Percentiles rank a stretch among this genome's conserved stretches.
Conservation (phyloP, 1,140 invertebrate species). For the Drosophila subobscura region DNA sequence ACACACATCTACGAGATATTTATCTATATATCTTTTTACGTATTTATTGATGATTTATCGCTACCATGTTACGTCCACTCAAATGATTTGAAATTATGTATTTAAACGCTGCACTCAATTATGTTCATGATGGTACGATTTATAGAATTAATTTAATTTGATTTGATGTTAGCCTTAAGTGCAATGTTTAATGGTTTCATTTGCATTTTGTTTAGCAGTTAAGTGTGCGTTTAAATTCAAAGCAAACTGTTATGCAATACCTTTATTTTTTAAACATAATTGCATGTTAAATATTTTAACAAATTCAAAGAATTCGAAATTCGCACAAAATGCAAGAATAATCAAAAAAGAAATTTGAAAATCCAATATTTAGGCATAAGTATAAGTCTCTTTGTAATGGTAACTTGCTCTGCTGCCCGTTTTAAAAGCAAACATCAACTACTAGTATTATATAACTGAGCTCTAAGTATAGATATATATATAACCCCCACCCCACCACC, state of each 20-base stretch:
- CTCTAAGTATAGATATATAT: constrained; percentile 61
- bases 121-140: constrained; percentile 34
- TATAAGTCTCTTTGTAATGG: constrained; percentile 2
- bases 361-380: constrained; percentile 9
- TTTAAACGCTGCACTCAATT: constrained; percentile 36
- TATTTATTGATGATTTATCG: constrained; percentile 47
- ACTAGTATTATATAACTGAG: constrained; percentile 74
- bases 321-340: constrained; percentile 67
- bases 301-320: constrained; percentile 55
- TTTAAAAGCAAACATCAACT: constrained; percentile 53
- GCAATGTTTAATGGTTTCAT: constrained; percentile 16
- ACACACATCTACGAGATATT: not conserved
- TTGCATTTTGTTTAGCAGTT: constrained; percentile 7
- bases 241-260: constrained; percentile 24
- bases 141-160: constrained; percentile 7
- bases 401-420: constrained; percentile 42
- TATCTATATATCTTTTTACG: constrained; percentile 31
- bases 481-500: not conserved
- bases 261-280: constrained; percentile 9
- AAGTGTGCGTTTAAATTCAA: constrained; percentile 13
- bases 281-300: constrained; percentile 34
- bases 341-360: constrained; percentile 52
- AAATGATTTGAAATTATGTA: constrained; percentile 53
- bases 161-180: constrained; percentile 36
- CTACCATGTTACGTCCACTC: constrained; percentile 68